Evolutionary conservation across 2,888 invertebrate species (phyloP).

Genomic region (Neoaliturus tenellus): DNA sequence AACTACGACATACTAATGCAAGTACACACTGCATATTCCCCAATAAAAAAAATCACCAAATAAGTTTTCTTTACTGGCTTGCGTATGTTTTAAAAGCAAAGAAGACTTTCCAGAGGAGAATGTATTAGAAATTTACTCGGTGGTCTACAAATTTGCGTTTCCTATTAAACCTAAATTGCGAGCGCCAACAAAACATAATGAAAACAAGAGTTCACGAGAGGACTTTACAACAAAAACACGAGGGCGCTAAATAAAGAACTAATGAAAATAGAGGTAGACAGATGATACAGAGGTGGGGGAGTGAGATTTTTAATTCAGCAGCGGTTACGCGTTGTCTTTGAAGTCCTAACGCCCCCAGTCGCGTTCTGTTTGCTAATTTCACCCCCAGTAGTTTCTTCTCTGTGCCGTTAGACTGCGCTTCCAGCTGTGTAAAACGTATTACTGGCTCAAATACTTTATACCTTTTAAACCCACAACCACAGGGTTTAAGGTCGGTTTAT

Average conservation of each 20-base stretch:
- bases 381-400: neutral
- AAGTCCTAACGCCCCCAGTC: neutral
- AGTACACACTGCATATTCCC: too few species aligned
- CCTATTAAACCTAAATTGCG: neutral
- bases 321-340: constrained; percentile 35
- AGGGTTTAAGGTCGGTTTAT: too few species aligned
- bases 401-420: neutral
- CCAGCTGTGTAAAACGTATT: neutral
- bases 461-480: too few species aligned
- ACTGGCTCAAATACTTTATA: neutral
- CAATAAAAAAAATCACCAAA: too few species aligned
- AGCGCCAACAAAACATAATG: constrained; percentile 33
- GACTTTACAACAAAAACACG: constrained; percentile 13
- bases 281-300: neutral
- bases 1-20: too few species aligned
- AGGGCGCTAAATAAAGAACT: constrained; percentile 10
- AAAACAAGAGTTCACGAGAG: constrained; percentile 18
- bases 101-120: too few species aligned
- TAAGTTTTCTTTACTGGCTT: too few species aligned
- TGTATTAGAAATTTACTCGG: too few species aligned
- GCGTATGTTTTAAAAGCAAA: too few species aligned
- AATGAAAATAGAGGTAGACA: constrained; percentile 17
- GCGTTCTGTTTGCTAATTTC: constrained; percentile 20
- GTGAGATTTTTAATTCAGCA: constrained; percentile 25
- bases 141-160: neutral